Evolutionary conservation across 1,140 invertebrate species (phyloP).

Genomic region (Gryon sp.): DNA sequence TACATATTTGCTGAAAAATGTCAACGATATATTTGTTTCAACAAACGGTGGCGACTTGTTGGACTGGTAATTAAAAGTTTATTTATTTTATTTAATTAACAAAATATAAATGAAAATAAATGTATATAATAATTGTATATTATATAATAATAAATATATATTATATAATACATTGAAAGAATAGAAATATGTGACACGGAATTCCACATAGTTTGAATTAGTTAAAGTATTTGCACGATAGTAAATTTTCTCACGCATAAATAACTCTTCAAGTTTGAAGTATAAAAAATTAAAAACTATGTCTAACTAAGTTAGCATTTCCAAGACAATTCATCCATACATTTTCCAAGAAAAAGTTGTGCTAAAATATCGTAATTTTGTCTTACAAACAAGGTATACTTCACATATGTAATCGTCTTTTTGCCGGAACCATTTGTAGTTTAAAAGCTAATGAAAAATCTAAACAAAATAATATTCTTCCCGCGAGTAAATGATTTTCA

Average conservation of each 20-base stretch:
- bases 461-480: conserved; percentile 2
- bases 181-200: no score
- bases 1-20: conserved; percentile 81
- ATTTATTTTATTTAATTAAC: no score
- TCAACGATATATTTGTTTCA: conserved; percentile 81
- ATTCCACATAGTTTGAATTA: no score
- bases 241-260: no score
- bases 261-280: no score
- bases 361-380: background rate
- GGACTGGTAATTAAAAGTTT: conserved; percentile 75
- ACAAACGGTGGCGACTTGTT: conserved; percentile 80
- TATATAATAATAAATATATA: no score
- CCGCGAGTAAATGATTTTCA: background rate
- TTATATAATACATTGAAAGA: no score
- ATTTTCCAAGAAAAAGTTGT: background rate
- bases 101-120: no score
- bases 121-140: no score
- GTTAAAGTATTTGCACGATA: no score
- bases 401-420: background rate
- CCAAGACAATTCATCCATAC: background rate
- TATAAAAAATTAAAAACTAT: no score
- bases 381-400: background rate
- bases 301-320: background rate
- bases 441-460: conserved; percentile 2
- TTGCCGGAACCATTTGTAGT: background rate